phyloP scores from a whole-genome alignment of 2,888 invertebrate species.

The Adineta ricciae region DNA sequence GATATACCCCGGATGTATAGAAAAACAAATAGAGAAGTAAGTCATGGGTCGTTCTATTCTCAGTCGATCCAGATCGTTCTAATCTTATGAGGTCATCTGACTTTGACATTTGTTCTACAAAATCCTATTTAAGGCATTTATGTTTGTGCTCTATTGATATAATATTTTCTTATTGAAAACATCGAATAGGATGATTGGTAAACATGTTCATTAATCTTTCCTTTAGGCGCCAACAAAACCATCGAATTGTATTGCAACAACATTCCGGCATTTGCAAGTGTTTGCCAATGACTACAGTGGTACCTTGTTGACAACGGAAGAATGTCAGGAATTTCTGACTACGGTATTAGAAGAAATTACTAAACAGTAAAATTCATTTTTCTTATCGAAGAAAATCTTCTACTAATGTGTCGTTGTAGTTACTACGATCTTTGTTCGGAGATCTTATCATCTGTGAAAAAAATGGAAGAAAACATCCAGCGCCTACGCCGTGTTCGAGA shows the following conservation, averaged over 20 bases:
- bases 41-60: conserved; percentile 27
- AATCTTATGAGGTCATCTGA: not conserved
- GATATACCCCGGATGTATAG: conserved; percentile 85
- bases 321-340: not conserved
- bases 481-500: conserved; percentile 74
- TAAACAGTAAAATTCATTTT: not conserved
- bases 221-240: conserved; percentile 44
- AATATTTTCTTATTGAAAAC: no score
- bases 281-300: not conserved
- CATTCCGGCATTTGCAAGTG: not conserved
- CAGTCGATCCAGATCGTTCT: conserved; percentile 40
- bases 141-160: not conserved
- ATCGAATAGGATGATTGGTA: no score
- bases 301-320: not conserved
- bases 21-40: conserved; percentile 71
- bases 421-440: conserved; percentile 62
- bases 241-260: conserved; percentile 36
- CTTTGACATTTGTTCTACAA: not conserved
- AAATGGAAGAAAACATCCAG: conserved; percentile 83
- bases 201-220: not conserved
- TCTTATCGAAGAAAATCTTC: not conserved
- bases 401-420: conserved; percentile 14
- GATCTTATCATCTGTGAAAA: conserved; percentile 80
- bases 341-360: not conserved
- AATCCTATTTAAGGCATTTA: no score